Percentiles rank a stretch among this genome's conserved stretches.
Evolutionary conservation across 2,888 invertebrate species (phyloP).

Genomic region (Limenitis arthemis): DNA sequence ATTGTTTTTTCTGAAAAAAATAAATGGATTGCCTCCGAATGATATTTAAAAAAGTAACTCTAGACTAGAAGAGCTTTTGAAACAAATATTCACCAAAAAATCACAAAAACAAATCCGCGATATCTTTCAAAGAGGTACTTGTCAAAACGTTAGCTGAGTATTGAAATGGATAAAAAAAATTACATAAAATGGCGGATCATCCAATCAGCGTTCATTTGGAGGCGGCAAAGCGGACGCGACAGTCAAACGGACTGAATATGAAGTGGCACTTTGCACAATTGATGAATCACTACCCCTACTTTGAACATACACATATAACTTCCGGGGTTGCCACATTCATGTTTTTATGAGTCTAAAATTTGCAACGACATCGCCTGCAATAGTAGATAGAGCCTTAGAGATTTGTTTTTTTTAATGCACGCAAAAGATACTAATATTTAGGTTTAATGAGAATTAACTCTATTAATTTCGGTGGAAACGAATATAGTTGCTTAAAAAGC

Average conservation of each 20-base stretch:
- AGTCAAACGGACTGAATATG: slow-evolving; percentile 54
- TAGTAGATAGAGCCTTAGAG: too few species aligned
- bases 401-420: too few species aligned
- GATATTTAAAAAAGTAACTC: neutral
- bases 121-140: slow-evolving; percentile 10
- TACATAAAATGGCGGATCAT: slow-evolving; percentile 37
- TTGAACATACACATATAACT: slow-evolving; percentile 24
- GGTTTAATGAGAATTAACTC: too few species aligned
- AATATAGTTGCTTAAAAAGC: too few species aligned
- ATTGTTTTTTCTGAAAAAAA: too few species aligned
- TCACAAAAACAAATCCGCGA: slow-evolving; percentile 3
- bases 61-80: neutral
- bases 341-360: neutral
- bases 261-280: slow-evolving; percentile 63
- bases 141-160: slow-evolving; percentile 21
- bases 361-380: too few species aligned
- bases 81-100: neutral
- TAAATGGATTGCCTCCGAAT: neutral
- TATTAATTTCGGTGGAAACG: too few species aligned
- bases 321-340: slow-evolving; percentile 1
- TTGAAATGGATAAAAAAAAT: slow-evolving; percentile 22
- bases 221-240: slow-evolving; percentile 46
- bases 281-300: slow-evolving; percentile 56
- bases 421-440: too few species aligned
- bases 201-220: slow-evolving; percentile 45